A percentile compares a stretch with the other conserved stretches of the same genome.
phyloP scores from a whole-genome alignment of 2,888 invertebrate species.

The Rhingia campestris region DNA sequence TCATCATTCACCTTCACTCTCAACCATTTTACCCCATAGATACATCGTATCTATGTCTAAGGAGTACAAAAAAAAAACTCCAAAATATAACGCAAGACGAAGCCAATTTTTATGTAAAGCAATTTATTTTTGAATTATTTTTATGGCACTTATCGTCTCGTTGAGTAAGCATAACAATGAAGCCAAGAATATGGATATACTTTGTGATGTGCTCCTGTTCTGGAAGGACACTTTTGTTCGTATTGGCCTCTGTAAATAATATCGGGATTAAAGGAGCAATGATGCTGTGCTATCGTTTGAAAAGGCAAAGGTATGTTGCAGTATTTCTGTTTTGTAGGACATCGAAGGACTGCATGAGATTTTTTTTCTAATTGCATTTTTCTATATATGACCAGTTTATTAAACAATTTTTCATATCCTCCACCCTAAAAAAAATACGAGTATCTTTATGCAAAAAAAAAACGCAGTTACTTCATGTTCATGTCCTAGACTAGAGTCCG shows the following conservation, averaged over 20 bases:
- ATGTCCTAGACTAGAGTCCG: constrained; percentile 24
- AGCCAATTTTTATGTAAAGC: constrained; percentile 81
- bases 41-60: constrained; percentile 54
- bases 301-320: constrained; percentile 2
- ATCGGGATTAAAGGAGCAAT: constrained; percentile 33
- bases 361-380: background rate
- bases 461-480: constrained; percentile 26
- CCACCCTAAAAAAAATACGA: background rate
- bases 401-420: constrained; percentile 11
- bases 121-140: constrained; percentile 83
- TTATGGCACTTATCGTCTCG: constrained; percentile 82
- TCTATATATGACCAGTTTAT: constrained; percentile 9
- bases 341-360: background rate
- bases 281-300: background rate
- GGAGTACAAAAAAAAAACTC: background rate
- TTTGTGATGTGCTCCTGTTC: background rate
- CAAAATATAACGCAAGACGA: constrained; percentile 54
- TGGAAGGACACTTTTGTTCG: background rate
- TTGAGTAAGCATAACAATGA: constrained; percentile 76
- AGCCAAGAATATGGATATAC: constrained; percentile 49
- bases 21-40: constrained; percentile 45
- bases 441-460: constrained; percentile 3
- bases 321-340: constrained; percentile 2
- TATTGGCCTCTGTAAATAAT: constrained; percentile 41
- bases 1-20: constrained; percentile 71